phyloP scores from a whole-genome alignment of 1,140 invertebrate genomes.

The Cataglyphis hispanica region DNA sequence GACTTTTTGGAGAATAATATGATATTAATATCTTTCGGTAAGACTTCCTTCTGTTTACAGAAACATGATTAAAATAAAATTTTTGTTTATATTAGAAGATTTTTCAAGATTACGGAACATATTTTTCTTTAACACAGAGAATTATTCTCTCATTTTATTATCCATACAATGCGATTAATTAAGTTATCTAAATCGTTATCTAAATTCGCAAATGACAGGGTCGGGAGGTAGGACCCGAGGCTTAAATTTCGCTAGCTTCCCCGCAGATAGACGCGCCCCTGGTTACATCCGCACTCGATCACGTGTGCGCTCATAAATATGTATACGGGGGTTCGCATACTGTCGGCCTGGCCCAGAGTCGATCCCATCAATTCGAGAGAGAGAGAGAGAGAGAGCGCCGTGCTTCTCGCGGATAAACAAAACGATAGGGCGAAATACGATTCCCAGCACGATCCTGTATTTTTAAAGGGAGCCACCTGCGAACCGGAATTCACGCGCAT shows the following conservation, averaged over 20 bases:
- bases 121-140: background rate
- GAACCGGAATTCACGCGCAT: slow-evolving; percentile 14
- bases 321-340: slow-evolving; percentile 22
- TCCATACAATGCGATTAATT: background rate
- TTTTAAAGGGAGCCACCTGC: slow-evolving; percentile 40
- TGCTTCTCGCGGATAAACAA: slow-evolving; percentile 26
- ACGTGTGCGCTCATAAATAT: slow-evolving; percentile 47
- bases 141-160: background rate
- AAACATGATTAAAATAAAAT: background rate
- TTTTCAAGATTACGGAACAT: background rate
- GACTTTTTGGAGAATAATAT: background rate
- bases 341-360: background rate
- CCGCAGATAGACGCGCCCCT: background rate
- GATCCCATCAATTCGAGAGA: slow-evolving; percentile 2
- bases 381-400: background rate
- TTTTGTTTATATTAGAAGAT: background rate
- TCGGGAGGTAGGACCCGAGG: background rate
- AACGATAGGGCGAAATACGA: slow-evolving; percentile 36
- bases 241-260: slow-evolving; percentile 10
- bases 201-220: background rate
- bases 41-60: no score
- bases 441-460: slow-evolving; percentile 41
- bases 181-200: background rate
- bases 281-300: slow-evolving; percentile 23
- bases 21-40: background rate